Conservation (phyloP, 2,113 vertebrate species). For the western clawed frog (Xenopus tropicalis) region UCB_Xtro_10.0 CM004446.2:99733001-99733500, state of each 20-base stretch:
- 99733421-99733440: slow-evolving; percentile 2
- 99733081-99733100: too few relatives aligned
- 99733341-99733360: not conserved
- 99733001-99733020: too few relatives aligned
- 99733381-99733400: slow-evolving; percentile 1
- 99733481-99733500: too few relatives aligned
- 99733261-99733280: slow-evolving; percentile 31
- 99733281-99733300: slow-evolving; percentile 2
- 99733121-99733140: too few relatives aligned
- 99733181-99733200: not conserved
- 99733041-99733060: too few relatives aligned
- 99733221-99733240: slow-evolving; percentile 27
- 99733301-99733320: slow-evolving; percentile 13
- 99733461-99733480: not conserved
- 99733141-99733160: too few relatives aligned
- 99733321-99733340: not conserved
- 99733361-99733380: not conserved
- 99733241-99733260: slow-evolving; percentile 15
- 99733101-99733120: too few relatives aligned
- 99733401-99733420: slow-evolving; percentile 3
- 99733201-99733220: not conserved
- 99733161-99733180: not conserved
- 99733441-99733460: not conserved
- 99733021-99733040: too few relatives aligned
- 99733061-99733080: too few relatives aligned